Evolutionary conservation across 2,888 invertebrate species (phyloP).

Genomic region (Drosophila sordidapex): DNA sequence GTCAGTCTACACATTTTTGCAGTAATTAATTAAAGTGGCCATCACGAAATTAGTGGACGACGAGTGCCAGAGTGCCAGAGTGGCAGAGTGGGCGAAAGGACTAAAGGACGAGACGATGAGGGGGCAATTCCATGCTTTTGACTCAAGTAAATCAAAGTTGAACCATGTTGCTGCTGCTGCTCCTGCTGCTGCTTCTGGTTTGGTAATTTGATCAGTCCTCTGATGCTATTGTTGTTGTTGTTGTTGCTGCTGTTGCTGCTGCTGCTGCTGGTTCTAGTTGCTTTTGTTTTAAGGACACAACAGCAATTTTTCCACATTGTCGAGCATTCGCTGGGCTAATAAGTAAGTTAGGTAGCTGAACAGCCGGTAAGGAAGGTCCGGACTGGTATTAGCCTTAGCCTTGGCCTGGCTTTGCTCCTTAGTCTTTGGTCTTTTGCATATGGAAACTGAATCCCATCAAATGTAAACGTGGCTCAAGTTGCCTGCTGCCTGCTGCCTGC

Average conservation of each 20-base stretch:
- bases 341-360: constrained; percentile 40
- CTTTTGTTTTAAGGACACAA: constrained; percentile 37
- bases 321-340: constrained; percentile 60
- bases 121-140: constrained; percentile 18
- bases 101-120: not conserved
- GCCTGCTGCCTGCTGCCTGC: constrained; percentile 14
- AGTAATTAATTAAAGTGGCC: constrained; percentile 48
- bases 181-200: constrained; percentile 14
- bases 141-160: constrained; percentile 72
- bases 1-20: constrained; percentile 21
- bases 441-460: constrained; percentile 71
- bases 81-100: not conserved
- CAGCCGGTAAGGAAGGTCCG: constrained; percentile 17
- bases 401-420: constrained; percentile 22
- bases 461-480: constrained; percentile 73
- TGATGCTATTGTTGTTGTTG: not conserved
- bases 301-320: constrained; percentile 61
- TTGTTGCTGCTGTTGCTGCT: not conserved
- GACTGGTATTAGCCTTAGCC: constrained; percentile 49
- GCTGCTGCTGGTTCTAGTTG: constrained; percentile 4
- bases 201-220: constrained; percentile 64
- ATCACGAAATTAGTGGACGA: constrained; percentile 30
- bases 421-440: constrained; percentile 42
- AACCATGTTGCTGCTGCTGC: constrained; percentile 17
- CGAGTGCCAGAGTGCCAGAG: not conserved